These are phyloP conservation scores for Fissipunctia ypsillon DNA, from an alignment of 2,888 invertebrate genomes.

Conservation along the genomic window DNA sequence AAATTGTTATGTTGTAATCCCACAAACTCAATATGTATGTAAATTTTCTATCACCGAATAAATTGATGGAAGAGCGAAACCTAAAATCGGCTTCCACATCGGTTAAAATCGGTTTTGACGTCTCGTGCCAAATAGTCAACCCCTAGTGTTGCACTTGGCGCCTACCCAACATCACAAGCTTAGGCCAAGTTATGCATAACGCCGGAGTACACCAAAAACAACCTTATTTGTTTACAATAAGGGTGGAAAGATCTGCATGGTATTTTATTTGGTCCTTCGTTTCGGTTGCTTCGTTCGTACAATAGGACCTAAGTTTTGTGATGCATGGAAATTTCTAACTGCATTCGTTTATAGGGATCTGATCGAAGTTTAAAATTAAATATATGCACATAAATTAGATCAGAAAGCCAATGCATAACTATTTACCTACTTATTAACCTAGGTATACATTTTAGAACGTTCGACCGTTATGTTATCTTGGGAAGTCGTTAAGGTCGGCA, in stretches of 20 bases:
- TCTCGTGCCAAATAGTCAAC: slow-evolving; percentile 78
- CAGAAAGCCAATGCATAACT: slow-evolving; percentile 6
- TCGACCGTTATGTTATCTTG: slow-evolving; percentile 39
- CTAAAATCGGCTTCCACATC: slow-evolving; percentile 58
- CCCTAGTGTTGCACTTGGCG: slow-evolving; percentile 69
- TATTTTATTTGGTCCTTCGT: slow-evolving; percentile 39
- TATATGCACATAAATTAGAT: neutral
- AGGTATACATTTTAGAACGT: slow-evolving; percentile 22
- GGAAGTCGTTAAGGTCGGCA: slow-evolving; percentile 46
- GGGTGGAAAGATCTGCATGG: neutral
- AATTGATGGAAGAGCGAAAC: slow-evolving; percentile 55
- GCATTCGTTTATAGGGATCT: slow-evolving; percentile 32
- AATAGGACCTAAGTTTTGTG: slow-evolving; percentile 43
- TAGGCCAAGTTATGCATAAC: slow-evolving; percentile 36
- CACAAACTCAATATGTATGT: slow-evolving; percentile 38
- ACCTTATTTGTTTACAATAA: slow-evolving; percentile 49
- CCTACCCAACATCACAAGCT: slow-evolving; percentile 65
- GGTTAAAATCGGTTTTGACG: slow-evolving; percentile 71
- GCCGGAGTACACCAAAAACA: slow-evolving; percentile 57
- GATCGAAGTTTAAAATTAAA: neutral
- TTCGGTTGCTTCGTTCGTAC: slow-evolving; percentile 39
- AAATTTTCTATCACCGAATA: slow-evolving; percentile 57
- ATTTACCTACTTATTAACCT: neutral
- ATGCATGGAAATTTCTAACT: slow-evolving; percentile 36
- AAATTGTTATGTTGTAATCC: slow-evolving; percentile 30